phyloP scores from a whole-genome alignment of 2,113 vertebrate genomes.

The Perca flavescens region DNA sequence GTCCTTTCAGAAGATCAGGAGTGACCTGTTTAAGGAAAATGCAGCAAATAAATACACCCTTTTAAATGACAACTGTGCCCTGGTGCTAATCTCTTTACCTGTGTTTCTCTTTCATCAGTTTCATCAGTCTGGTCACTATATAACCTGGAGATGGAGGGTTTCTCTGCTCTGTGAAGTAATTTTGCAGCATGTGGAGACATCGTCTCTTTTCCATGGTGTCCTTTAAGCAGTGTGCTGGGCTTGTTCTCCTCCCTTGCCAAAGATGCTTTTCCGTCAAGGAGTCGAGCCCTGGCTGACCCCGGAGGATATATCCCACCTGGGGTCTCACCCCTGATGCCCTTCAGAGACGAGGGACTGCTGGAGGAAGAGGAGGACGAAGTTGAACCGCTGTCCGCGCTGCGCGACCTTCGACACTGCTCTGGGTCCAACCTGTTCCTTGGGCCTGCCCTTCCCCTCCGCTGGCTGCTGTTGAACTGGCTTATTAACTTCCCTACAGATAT shows the following conservation, averaged over 20 bases:
- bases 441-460: constrained; percentile 87
- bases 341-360: constrained; percentile 73
- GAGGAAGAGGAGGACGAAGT: constrained; percentile 68
- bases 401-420: constrained; percentile 90
- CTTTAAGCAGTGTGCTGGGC: constrained; percentile 30
- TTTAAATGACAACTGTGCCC: constrained; percentile 6
- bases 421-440: constrained; percentile 86
- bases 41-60: constrained; percentile 57
- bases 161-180: constrained; percentile 56
- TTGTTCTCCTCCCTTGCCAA: constrained; percentile 33
- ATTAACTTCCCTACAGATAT: constrained; percentile 91
- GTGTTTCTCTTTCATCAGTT: constrained; percentile 71
- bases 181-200: constrained; percentile 39
- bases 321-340: constrained; percentile 39
- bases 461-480: constrained; percentile 89
- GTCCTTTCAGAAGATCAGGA: constrained; percentile 96
- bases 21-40: constrained; percentile 88
- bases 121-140: constrained; percentile 40
- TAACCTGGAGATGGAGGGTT: constrained; percentile 32
- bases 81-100: constrained; percentile 69
- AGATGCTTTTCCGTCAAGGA: constrained; percentile 48
- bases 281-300: constrained; percentile 69
- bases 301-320: constrained; percentile 56
- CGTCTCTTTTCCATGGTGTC: constrained; percentile 26
- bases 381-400: constrained; percentile 87